phyloP scores from a whole-genome alignment of 2,797 vertebrate genomes.

The Petrocephalus sullivani region DNA sequence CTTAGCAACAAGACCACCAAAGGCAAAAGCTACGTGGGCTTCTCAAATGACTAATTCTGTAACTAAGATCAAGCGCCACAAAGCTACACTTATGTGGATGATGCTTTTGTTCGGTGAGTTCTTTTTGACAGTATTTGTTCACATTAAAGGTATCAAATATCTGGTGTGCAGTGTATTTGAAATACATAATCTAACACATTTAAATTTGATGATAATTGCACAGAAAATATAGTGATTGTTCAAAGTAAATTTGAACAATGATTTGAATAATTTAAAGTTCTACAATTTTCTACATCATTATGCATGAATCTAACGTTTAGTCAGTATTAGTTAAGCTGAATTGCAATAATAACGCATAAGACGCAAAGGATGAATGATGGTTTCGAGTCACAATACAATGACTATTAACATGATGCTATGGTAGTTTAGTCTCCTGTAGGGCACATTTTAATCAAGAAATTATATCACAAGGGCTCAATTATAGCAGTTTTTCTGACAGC shows the following conservation, averaged over 20 bases:
- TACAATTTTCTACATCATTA: neutral
- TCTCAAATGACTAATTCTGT: neutral
- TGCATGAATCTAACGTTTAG: neutral
- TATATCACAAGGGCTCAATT: neutral
- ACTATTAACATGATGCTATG: slow-evolving; percentile 21
- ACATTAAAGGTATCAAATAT: neutral
- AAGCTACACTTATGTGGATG: neutral
- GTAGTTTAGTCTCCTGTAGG: neutral
- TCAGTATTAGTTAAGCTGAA: neutral
- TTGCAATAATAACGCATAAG: neutral
- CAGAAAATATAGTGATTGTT: neutral
- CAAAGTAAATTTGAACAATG: neutral
- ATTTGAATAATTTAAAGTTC: neutral
- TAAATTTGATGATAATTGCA: neutral
- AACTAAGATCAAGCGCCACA: neutral
- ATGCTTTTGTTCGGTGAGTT: slow-evolving; percentile 22
- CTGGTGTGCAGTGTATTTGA: neutral
- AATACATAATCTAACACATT: neutral
- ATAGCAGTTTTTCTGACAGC: neutral
- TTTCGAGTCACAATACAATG: neutral
- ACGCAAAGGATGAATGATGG: neutral
- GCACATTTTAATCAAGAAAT: neutral
- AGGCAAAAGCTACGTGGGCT: neutral
- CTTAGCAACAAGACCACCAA: neutral
- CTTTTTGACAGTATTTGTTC: neutral